These are phyloP conservation scores for Syngnathus rostellatus DNA, from an alignment of 2,797 vertebrate genomes.

Conservation along the genomic window DNA sequence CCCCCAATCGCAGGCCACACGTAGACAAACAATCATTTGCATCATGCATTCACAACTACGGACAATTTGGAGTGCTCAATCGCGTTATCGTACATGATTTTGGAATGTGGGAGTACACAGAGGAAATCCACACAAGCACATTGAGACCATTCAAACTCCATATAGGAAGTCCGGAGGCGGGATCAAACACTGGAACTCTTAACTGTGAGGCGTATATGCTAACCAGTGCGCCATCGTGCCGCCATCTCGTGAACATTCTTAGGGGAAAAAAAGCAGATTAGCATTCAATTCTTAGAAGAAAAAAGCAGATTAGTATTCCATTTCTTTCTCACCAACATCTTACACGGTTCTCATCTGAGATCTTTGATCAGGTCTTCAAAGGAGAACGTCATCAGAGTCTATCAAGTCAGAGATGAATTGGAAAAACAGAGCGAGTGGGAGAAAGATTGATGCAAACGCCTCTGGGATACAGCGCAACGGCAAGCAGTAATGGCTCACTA, in stretches of 20 bases:
- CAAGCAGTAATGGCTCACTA: conserved; percentile 51
- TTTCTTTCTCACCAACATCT: conserved; percentile 56
- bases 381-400: conserved; percentile 69
- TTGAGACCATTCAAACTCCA: no score
- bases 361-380: conserved; percentile 78
- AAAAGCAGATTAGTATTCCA: conserved; percentile 57
- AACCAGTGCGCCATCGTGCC: no score
- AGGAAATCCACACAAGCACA: no score
- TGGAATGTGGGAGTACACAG: no score
- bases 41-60: no score
- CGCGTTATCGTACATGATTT: no score
- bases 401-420: conserved; percentile 66
- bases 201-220: no score
- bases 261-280: conserved; percentile 32
- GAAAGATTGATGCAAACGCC: conserved; percentile 32
- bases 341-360: conserved; percentile 69
- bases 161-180: no score
- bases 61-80: no score
- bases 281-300: conserved; percentile 41
- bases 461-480: conserved; percentile 38
- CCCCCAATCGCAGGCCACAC: no score
- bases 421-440: conserved; percentile 21
- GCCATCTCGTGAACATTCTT: not conserved
- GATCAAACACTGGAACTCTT: no score
- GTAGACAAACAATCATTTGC: no score